Evolutionary conservation across 2,888 invertebrate species (phyloP).

Genomic region (Syrista parreyssii): DNA sequence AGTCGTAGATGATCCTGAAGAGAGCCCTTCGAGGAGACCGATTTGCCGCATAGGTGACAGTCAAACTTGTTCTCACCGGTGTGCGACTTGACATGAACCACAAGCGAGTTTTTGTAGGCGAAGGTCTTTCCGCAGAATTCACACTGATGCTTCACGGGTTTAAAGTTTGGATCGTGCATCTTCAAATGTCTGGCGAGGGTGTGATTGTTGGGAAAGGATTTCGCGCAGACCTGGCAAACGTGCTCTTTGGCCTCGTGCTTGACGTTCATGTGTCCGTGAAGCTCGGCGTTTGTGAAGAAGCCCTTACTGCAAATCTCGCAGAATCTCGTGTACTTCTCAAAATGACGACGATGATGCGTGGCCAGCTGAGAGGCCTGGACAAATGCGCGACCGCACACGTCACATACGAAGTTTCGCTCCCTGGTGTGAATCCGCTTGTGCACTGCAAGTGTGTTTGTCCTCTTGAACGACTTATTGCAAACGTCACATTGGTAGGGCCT

Average conservation of each 20-base stretch:
- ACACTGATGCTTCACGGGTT: slow-evolving; percentile 58
- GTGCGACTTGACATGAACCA: slow-evolving; percentile 58
- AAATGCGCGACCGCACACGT: slow-evolving; percentile 57
- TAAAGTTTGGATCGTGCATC: slow-evolving; percentile 56
- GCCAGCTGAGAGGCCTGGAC: slow-evolving; percentile 55
- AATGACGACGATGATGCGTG: slow-evolving; percentile 54
- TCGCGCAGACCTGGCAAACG: slow-evolving; percentile 50
- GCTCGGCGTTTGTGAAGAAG: slow-evolving; percentile 58
- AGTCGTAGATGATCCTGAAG: slow-evolving; percentile 64
- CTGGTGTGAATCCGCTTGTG: slow-evolving; percentile 55
- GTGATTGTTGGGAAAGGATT: slow-evolving; percentile 55
- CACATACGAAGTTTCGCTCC: slow-evolving; percentile 55
- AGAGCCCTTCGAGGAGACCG: slow-evolving; percentile 61
- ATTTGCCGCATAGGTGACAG: slow-evolving; percentile 64
- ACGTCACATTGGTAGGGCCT: slow-evolving; percentile 54
- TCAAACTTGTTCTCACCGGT: slow-evolving; percentile 58
- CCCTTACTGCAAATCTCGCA: slow-evolving; percentile 55
- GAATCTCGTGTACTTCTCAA: slow-evolving; percentile 48
- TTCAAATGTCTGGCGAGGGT: slow-evolving; percentile 47
- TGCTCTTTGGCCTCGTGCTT: slow-evolving; percentile 58
- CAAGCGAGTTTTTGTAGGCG: slow-evolving; percentile 60
- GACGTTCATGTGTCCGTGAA: slow-evolving; percentile 58
- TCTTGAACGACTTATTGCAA: slow-evolving; percentile 55
- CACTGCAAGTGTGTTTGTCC: slow-evolving; percentile 54
- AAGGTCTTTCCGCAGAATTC: slow-evolving; percentile 63